Evolutionary conservation across 2,113 vertebrate genomes (phyloP), one percentile per base, ranked within the genome.

Genomic region (Hemicordylus capensis): DNA sequence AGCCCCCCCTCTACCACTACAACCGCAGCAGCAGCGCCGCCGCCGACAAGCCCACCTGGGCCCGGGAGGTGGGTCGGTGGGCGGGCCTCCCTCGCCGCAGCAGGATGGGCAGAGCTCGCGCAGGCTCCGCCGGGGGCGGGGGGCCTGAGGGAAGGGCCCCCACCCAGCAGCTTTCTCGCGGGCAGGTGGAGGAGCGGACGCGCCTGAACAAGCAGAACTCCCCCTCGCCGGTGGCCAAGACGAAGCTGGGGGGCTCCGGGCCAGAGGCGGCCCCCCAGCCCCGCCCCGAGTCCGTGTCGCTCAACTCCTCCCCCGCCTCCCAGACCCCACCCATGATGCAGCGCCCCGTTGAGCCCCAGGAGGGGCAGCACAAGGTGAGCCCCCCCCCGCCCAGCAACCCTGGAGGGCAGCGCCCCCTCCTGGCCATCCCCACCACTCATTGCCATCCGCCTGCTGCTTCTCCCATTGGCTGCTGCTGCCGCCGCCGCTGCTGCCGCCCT

Each of bases 301-400:
- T 96, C 37, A 96, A 95, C 85, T 88, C 61, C 26, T 90, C 84
- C 89, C 95, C 96, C 90, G 96, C 97, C 69, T 94, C 97, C 3
- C 98, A 98, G 93, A 98, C 98, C 28, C 98, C 98, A n/a, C 98
- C 98, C 11, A 98, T n/a, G n/a, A n/a, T 98, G 97, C 98, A 98
- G 94, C 96, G 98, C 85, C 97, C 98, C 0, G 98, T 98, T 11
- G 98, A 98, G 90, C 97, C 98, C 56, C 98, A 98, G 91, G 98
- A 98, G n/a, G 97, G 97, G 76, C 97, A 97, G 78, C 96, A 98
- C 93, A 98, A 98, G 97, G 98, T 98, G 90, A 90, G 94, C 1
- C 22, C 64, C 2, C 72, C 31, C 15, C 58, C 6, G 11, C 6
- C n/a, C 4, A 9, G 1, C 34, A 66, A 11, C 66, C 15, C 37